These are phyloP conservation scores for Epinephelus lanceolatus DNA, from an alignment of 2,113 vertebrate species.

Conservation along the genomic window DNA sequence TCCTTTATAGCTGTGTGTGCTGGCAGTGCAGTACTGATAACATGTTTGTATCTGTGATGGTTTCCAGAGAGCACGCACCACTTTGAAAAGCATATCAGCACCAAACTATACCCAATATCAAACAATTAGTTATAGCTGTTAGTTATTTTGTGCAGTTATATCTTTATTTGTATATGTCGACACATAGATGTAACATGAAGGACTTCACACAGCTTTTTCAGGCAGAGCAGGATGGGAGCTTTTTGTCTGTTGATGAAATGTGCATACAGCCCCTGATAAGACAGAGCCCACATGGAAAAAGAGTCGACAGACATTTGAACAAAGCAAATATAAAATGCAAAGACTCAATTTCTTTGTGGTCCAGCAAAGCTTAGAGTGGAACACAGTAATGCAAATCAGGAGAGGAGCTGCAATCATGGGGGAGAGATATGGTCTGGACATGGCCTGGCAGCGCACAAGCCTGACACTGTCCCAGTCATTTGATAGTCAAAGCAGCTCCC, in stretches of 20 bases:
- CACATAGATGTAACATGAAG: not conserved
- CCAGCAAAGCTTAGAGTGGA: constrained; percentile 66
- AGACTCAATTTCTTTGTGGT: constrained; percentile 79
- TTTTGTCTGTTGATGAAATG: constrained; percentile 71
- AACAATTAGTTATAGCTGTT: not conserved
- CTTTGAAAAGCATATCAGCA: constrained; percentile 25
- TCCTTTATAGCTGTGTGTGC: constrained; percentile 32
- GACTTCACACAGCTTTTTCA: not conserved
- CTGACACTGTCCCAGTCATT: constrained; percentile 76
- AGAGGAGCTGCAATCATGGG: constrained; percentile 73
- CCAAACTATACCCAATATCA: constrained; percentile 21
- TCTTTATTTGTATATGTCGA: no score
- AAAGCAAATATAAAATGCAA: constrained; percentile 84
- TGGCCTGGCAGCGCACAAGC: constrained; percentile 56
- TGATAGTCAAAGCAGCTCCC: constrained; percentile 82
- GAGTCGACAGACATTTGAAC: constrained; percentile 64
- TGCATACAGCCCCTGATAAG: constrained; percentile 70
- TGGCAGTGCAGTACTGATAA: constrained; percentile 55
- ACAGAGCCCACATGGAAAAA: constrained; percentile 55
- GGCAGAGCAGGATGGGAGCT: constrained; percentile 7
- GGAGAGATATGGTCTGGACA: constrained; percentile 71
- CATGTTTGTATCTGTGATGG: constrained; percentile 38
- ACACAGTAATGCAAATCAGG: constrained; percentile 83
- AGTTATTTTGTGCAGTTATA: not conserved
- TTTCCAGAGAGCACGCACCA: constrained; percentile 21